Percentiles rank a stretch among this genome's conserved stretches.
Conservation (phyloP, 2,797 vertebrate species). For the Mionectes olivaceus region DNA sequence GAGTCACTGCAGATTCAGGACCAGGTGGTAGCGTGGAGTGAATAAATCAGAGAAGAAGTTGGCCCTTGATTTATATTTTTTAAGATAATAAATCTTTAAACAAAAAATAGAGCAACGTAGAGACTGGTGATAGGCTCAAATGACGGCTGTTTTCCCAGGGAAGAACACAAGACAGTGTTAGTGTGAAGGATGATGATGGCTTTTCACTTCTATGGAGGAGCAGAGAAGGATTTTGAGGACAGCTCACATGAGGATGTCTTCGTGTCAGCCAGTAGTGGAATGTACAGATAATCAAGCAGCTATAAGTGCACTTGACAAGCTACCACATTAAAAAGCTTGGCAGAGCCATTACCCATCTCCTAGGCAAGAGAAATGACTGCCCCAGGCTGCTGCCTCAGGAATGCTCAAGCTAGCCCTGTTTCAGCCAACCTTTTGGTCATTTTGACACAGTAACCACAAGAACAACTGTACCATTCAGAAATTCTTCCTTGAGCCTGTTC, state of each 20-base stretch:
- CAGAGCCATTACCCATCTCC: background rate
- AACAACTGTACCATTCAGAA: background rate
- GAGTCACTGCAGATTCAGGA: background rate
- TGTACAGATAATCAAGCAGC: background rate
- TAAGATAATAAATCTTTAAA: background rate
- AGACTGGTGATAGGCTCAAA: background rate
- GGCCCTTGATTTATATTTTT: background rate
- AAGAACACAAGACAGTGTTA: background rate
- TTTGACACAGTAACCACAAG: background rate
- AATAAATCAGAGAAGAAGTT: background rate
- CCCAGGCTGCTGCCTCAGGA: background rate
- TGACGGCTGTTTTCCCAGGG: background rate
- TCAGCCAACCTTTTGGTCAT: background rate
- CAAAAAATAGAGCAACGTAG: background rate
- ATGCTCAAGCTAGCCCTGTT: background rate
- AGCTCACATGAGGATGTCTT: background rate
- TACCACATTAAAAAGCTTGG: background rate
- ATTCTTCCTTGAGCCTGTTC: background rate
- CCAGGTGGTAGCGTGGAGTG: rapidly evolving
- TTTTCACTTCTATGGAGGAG: background rate
- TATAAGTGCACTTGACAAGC: background rate
- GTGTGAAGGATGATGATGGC: background rate
- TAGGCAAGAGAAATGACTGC: background rate
- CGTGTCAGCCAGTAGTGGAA: background rate
- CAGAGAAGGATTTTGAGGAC: background rate